Base-by-base conservation (phyloP, 2,888 invertebrate species). In the Habroteleia sp. region DNA sequence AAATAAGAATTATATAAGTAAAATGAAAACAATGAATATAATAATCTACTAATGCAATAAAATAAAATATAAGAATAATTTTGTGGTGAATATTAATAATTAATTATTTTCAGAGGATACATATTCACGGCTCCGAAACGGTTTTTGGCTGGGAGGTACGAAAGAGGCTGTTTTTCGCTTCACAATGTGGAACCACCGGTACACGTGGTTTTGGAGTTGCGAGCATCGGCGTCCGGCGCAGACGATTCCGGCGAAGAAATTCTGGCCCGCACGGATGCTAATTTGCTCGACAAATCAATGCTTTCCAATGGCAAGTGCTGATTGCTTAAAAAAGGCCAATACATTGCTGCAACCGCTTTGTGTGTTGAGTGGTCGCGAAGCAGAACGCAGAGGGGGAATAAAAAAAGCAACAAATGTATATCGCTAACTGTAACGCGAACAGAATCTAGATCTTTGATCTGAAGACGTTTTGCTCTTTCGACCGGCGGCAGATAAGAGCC, bases 111-210 rank as follows among this genome's bases (percentile, higher is more conserved):
- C 72, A 84, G 87, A 50, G 88, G 88, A 50, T 87, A 87, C 62
- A 78, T 88, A 1, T 87, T 88, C 46, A 87, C 85, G 1, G 85
- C 84, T 2, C 87, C 88, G 2, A 84, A 83, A 52, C 79, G 79
- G 54, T 81, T 88, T 29, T 74, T 86, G n/a, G 84, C 87, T 3
- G 88, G 86, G 1, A 83, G 87, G 54, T 82, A 82, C 11, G 86
- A 85, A 48, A 85, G 81, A 42, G 84, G 84, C 2, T 88, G 87
- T 69, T 77, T 88, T 11, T 87, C 88, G 3, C 71, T 88, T 20
- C 87, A 88, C 76, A 87, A 87, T 80, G 74, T 88, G 48, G 85
- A 86, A 25, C 82, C 85, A 16, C 88, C 87, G 37, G 87, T 83
- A 20, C 81, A 85, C 46, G 80, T 86, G 79, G 63, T 80, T 27